These are phyloP conservation scores for Baronia brevicornis DNA, from an alignment of 2,888 invertebrate species.

Conservation along the genomic window DNA sequence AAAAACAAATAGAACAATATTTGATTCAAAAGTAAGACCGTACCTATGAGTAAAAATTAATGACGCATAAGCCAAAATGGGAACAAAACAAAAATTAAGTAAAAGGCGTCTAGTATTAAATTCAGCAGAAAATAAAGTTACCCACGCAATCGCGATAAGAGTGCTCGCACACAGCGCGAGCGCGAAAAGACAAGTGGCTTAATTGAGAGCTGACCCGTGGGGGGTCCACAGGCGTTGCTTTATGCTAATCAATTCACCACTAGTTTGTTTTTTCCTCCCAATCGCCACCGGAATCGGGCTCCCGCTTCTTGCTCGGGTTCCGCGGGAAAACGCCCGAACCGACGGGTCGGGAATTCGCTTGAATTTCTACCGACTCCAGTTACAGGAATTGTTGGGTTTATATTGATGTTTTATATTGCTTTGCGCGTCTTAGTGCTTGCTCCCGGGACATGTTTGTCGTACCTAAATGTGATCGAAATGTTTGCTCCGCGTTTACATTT, in stretches of 20 bases:
- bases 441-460: too few species aligned
- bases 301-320: conserved; percentile 44
- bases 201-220: conserved; percentile 66
- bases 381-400: conserved; percentile 23
- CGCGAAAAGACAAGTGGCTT: conserved; percentile 71
- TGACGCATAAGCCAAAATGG: conserved; percentile 2
- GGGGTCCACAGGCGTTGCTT: conserved; percentile 61
- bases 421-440: too few species aligned
- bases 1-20: too few species aligned
- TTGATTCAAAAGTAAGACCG: conserved; percentile 1
- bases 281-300: conserved; percentile 52
- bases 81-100: conserved; percentile 4
- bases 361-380: conserved; percentile 27
- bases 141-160: conserved; percentile 56
- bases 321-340: conserved; percentile 16
- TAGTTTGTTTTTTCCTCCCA: conserved; percentile 64
- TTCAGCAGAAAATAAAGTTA: conserved; percentile 56
- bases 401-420: conserved; percentile 3
- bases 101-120: conserved; percentile 38
- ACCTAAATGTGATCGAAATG: too few species aligned
- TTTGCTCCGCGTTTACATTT: too few species aligned
- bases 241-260: conserved; percentile 71
- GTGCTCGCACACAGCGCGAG: conserved; percentile 51
- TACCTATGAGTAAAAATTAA: conserved; percentile 3
- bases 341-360: conserved; percentile 12